phyloP scores from a whole-genome alignment of 2,113 vertebrate species.

The Columba livia region DNA sequence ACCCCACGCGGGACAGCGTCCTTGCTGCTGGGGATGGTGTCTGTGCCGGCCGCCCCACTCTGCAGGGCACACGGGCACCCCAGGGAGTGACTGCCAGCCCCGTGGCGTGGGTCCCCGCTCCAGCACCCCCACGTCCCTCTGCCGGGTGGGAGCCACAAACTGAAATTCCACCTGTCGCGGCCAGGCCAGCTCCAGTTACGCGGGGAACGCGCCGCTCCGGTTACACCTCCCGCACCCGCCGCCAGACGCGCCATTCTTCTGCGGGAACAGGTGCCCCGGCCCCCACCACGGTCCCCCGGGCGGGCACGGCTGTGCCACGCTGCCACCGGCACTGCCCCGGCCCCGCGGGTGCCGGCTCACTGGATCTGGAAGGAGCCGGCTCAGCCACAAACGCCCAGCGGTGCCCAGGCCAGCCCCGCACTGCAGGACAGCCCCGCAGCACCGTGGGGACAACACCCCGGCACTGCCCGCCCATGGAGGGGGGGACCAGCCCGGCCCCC shows the following conservation, averaged over 20 bases:
- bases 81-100: fast-evolving
- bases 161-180: constrained; percentile 71
- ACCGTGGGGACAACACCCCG: background rate
- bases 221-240: constrained; percentile 38
- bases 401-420: fast-evolving
- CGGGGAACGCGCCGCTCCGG: constrained; percentile 45
- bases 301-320: background rate
- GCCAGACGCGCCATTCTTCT: constrained; percentile 45
- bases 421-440: fast-evolving
- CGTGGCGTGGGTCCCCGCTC: background rate
- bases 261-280: constrained; percentile 51
- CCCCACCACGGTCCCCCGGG: background rate
- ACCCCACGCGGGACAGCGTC: fast-evolving
- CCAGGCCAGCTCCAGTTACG: constrained; percentile 49
- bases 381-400: background rate
- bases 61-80: fast-evolving
- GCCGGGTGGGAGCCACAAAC: background rate
- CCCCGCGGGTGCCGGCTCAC: fast-evolving
- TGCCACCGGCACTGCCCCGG: fast-evolving
- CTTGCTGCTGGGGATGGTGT: fast-evolving
- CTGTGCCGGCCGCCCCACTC: fast-evolving
- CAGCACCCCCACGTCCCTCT: background rate
- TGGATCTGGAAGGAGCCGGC: background rate
- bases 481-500: background rate
- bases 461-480: background rate